phyloP scores from a whole-genome alignment of 2,888 invertebrate species.

The Eristalinus aeneus region DNA sequence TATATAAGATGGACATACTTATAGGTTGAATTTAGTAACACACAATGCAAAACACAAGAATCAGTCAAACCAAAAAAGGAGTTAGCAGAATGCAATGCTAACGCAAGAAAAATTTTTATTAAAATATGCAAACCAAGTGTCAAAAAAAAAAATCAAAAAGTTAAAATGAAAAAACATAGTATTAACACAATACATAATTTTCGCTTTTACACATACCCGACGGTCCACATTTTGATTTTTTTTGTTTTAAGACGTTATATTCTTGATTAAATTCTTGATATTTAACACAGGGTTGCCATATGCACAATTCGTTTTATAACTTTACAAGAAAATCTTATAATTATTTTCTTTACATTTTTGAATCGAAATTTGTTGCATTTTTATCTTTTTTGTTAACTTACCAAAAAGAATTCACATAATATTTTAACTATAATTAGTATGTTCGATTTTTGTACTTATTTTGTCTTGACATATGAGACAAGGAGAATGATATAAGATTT shows the following conservation, averaged over 20 bases:
- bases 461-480: no score
- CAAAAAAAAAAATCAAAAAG: background rate
- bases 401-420: slow-evolving; percentile 21
- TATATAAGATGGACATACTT: background rate
- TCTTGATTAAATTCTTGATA: background rate
- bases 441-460: slow-evolving; percentile 2
- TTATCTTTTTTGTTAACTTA: slow-evolving; percentile 36
- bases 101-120: background rate
- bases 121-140: slow-evolving; percentile 42
- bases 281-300: background rate
- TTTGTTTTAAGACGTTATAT: background rate
- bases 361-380: slow-evolving; percentile 61
- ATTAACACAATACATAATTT: slow-evolving; percentile 19
- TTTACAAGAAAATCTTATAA: slow-evolving; percentile 5
- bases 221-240: slow-evolving; percentile 16
- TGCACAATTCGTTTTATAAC: slow-evolving; percentile 16
- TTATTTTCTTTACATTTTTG: slow-evolving; percentile 5
- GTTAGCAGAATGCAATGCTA: background rate
- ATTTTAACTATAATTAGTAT: slow-evolving; percentile 16
- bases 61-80: background rate
- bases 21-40: background rate
- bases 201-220: slow-evolving; percentile 37
- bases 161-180: background rate
- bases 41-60: background rate
- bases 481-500: background rate